Evolutionary conservation across 2,888 invertebrate species (phyloP), one percentile per base, ranked within the genome.

Genomic region (Octodonta nipae): DNA sequence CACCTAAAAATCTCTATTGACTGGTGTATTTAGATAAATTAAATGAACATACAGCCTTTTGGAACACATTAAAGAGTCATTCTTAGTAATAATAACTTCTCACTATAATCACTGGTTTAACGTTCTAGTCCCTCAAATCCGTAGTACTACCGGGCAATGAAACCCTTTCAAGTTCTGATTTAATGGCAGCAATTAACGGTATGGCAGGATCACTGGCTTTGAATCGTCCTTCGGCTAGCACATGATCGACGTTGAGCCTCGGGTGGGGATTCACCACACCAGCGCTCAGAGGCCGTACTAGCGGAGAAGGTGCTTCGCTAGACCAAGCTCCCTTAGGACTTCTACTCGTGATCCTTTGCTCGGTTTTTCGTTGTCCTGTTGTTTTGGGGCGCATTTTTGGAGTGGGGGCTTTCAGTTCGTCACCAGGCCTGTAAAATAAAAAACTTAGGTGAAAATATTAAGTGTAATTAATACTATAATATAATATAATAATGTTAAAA

Each of bases 171-270:
- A 63, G 51, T 46, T 88, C 87, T 38, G 73, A 75, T 58, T 83
- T 85, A 52, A 88, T 87, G 41, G 86, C 84, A 26, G 79, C 75
- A 47, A 88, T 86, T 14, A 87, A 67, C 0, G 86, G 85, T 8
- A 84, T 71, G 0, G 86, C 85, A 0, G 86, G 81, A 56, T 85
- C 78, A 30, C 70, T 69, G 0, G 69, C 64, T 2, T 64, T 56
- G 38, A 78, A 64, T n/a, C 64, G 64, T 4, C 71, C 70, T 40
- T 73, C 71, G 0, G 72, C 63, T 13, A 71, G 51, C 24, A 78
- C 64, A 12, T 75, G 64, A 12, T 61, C 63, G 1, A 65, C 61
- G 43, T 68, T 66, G 10, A 67, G 51, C 43, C 56, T 62, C 33
- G 66, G 67, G 37, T 26, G 55, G 49, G 37, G 73, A 26, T 40